phyloP scores from a whole-genome alignment of 2,888 invertebrate genomes.

The Lordiphosa andalusiaca region DNA sequence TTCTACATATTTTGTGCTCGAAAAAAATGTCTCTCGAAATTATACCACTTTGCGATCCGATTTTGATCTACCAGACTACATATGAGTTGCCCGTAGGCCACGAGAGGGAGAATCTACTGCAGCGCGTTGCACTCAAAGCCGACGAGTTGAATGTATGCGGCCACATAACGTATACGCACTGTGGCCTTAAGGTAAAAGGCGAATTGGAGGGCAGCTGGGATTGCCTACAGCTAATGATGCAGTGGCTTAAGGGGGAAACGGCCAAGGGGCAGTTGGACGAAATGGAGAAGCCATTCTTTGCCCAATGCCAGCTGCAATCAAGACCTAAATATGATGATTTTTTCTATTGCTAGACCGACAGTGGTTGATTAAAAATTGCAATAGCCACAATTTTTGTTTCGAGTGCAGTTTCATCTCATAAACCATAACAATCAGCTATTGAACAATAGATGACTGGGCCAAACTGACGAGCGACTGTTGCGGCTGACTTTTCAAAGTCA shows the following conservation, averaged over 20 bases:
- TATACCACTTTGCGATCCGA: conserved; percentile 3
- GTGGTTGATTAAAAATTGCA: conserved; percentile 36
- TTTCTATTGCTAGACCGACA: conserved; percentile 46
- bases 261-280: conserved; percentile 11
- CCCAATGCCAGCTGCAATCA: conserved; percentile 30
- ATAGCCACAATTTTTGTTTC: conserved; percentile 52
- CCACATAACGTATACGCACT: conserved; percentile 47
- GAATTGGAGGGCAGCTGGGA: conserved; percentile 43
- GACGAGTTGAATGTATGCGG: conserved; percentile 41
- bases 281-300: conserved; percentile 28
- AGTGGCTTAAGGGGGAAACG: conserved; percentile 35
- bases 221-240: conserved; percentile 35
- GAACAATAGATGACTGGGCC: conserved; percentile 56
- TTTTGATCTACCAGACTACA: conserved; percentile 26
- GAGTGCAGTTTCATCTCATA: conserved; percentile 60
- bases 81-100: conserved; percentile 30
- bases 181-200: conserved; percentile 42
- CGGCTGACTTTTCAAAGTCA: conserved; percentile 74
- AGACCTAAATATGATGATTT: conserved; percentile 46
- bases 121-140: conserved; percentile 38
- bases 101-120: conserved; percentile 16
- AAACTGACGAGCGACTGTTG: conserved; percentile 32
- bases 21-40: conserved; percentile 28
- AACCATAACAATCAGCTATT: conserved; percentile 63
- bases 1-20: neutral